Evolutionary conservation across 1,140 invertebrate species (phyloP), one percentile per base, ranked within the genome.

Genomic region (Pseudomyrmex gracilis): DNA sequence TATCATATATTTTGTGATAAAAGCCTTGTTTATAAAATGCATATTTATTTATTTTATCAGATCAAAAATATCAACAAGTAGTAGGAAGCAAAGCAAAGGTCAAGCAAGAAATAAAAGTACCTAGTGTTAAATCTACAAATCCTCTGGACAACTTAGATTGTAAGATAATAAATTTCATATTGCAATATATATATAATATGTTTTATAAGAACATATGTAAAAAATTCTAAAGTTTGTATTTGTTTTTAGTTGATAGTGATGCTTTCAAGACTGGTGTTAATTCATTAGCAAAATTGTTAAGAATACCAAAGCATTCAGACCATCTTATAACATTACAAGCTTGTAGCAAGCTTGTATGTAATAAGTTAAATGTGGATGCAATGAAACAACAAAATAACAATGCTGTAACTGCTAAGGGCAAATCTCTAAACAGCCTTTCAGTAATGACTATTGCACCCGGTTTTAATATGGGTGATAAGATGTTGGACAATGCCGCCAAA

Each of bases 121-220:
- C 97, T 10, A 96, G 95, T 93, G 95, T 98, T 68, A 96, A 96
- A 51, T 97, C 97, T 34, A 95, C 95, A 64, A 98, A 98, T 95
- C 97, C 97, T 61, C 92, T 98, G 55, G 97, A 98, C 91, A 97
- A 96, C 92, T 94, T 98, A 61, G 96, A 98, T 92, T 98, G 97
- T 98, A 95, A 96, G 97, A 34, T 7, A 34, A 34, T 34, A 34
- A 34, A 34, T 34, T 34, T 34, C 96, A 91, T 3, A 70, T 58
- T 7, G 9, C 34, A 45, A n/a, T 68, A 57, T 24, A 9, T 20
- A 17, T 24, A 10, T 10, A 13, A 60, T 43, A 71, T 47, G 24
- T 58, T 4, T 15, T 93, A 70, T 55, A 57, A 0, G 2, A 60
- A 84, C 53, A 3, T 22, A 24, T 76, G 10, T 22, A 15, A 58